These are phyloP conservation scores for Pimpla rufipes DNA, from an alignment of 2,888 invertebrate species.

Conservation along the genomic window DNA sequence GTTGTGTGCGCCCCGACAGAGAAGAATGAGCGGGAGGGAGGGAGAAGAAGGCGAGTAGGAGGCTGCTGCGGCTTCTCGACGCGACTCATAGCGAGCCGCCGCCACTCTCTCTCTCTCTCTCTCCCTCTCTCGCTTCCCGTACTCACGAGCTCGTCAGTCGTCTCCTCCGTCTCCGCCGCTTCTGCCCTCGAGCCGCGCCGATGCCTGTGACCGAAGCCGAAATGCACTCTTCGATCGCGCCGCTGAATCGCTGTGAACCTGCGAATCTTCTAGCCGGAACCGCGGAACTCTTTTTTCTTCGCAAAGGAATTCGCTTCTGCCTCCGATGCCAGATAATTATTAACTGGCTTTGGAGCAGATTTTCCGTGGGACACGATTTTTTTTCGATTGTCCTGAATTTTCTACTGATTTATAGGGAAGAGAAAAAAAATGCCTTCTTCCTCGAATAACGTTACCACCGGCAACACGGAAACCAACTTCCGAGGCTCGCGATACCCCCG, in stretches of 20 bases:
- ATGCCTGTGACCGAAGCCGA: constrained; percentile 65
- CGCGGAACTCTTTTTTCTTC: neutral
- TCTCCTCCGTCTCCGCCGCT: constrained; percentile 62
- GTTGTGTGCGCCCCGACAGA: constrained; percentile 69
- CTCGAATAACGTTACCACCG: too few relatives aligned
- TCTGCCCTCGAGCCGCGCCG: constrained; percentile 65
- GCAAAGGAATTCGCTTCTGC: neutral
- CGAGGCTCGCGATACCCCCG: constrained; percentile 2
- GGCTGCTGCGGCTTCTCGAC: constrained; percentile 16
- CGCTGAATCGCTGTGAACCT: constrained; percentile 30
- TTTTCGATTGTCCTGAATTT: too few relatives aligned
- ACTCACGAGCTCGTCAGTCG: constrained; percentile 64
- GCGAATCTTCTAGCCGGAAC: neutral
- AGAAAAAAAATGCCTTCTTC: too few relatives aligned
- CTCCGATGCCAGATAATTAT: constrained; percentile 7
- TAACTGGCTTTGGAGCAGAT: too few relatives aligned
- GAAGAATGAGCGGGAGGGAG: constrained; percentile 40
- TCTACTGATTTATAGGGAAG: too few relatives aligned
- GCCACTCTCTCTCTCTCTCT: constrained; percentile 49
- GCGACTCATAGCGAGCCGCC: constrained; percentile 37
- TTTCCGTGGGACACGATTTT: neutral
- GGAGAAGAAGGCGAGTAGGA: constrained; percentile 40
- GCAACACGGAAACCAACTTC: too few relatives aligned
- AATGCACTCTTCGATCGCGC: constrained; percentile 61
- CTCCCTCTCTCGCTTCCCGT: constrained; percentile 35